Conservation (phyloP, 2,113 vertebrate genomes). For the Raja brachyura region DNA sequence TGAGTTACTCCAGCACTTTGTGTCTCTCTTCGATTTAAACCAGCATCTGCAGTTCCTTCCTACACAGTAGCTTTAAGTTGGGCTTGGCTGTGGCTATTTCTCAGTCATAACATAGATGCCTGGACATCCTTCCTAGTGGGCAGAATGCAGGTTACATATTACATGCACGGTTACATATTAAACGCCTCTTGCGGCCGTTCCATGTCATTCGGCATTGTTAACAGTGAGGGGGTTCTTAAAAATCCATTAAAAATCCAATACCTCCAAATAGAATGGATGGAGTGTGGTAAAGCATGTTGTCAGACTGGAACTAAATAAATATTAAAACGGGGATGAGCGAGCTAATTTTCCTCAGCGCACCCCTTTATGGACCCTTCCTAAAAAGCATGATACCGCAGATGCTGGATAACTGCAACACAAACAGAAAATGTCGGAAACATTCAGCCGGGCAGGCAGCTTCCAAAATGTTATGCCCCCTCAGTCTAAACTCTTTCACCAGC, state of each 20-base stretch:
- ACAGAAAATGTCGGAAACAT: too few relatives aligned
- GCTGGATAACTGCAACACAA: too few relatives aligned
- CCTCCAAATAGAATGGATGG: not conserved
- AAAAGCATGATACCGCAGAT: too few relatives aligned
- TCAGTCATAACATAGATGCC: not conserved
- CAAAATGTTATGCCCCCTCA: too few relatives aligned
- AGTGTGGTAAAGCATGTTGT: not conserved
- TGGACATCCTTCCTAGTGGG: not conserved
- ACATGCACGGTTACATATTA: not conserved
- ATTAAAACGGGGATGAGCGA: not conserved
- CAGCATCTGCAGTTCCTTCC: too few relatives aligned
- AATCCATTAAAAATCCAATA: too few relatives aligned
- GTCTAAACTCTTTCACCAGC: too few relatives aligned
- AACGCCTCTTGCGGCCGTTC: not conserved
- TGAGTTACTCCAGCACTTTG: too few relatives aligned
- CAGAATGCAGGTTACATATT: slow-evolving; percentile 19
- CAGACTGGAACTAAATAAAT: not conserved
- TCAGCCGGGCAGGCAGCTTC: too few relatives aligned
- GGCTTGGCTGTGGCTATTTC: not conserved
- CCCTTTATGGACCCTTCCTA: not conserved
- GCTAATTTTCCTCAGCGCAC: not conserved
- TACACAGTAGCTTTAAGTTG: not conserved
- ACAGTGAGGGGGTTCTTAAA: not conserved
- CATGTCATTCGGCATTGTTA: not conserved
- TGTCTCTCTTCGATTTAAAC: too few relatives aligned